A percentile compares a stretch with the other conserved stretches of the same genome.
phyloP scores from a whole-genome alignment of 2,113 vertebrate genomes.

The Gila orcuttii region DNA sequence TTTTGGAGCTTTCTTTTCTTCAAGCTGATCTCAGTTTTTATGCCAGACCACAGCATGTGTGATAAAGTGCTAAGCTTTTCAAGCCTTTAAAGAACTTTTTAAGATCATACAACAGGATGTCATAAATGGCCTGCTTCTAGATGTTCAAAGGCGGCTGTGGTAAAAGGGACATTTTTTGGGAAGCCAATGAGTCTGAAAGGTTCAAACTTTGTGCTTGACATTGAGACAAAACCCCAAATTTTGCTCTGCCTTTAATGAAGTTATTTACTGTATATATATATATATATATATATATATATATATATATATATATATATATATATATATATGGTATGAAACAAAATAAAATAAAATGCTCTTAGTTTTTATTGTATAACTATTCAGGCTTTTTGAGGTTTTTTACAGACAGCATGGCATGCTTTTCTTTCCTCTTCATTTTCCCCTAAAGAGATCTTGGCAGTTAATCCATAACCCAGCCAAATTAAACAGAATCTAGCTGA shows the following conservation, averaged over 20 bases:
- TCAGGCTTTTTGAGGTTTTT: not conserved
- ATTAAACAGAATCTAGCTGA: constrained; percentile 1
- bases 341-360: too few species aligned
- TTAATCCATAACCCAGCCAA: not conserved
- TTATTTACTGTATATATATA: too few species aligned
- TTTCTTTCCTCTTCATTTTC: not conserved
- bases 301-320: too few species aligned
- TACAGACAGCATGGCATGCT: not conserved
- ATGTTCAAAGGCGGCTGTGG: constrained; percentile 24
- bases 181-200: not conserved
- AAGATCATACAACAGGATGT: constrained; percentile 34
- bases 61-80: constrained; percentile 31
- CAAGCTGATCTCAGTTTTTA: constrained; percentile 7
- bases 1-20: not conserved
- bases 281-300: too few species aligned
- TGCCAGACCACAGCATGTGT: constrained; percentile 5
- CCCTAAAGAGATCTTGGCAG: not conserved
- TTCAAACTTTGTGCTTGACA: not conserved
- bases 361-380: too few species aligned
- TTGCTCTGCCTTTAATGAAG: too few species aligned
- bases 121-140: constrained; percentile 11
- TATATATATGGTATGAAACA: too few species aligned
- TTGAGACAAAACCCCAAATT: not conserved
- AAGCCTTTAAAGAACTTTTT: constrained; percentile 24
- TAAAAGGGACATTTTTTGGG: constrained; percentile 4